Evolutionary conservation across 2,888 invertebrate genomes (phyloP).

Genomic region (Drosophila stalkeri): DNA sequence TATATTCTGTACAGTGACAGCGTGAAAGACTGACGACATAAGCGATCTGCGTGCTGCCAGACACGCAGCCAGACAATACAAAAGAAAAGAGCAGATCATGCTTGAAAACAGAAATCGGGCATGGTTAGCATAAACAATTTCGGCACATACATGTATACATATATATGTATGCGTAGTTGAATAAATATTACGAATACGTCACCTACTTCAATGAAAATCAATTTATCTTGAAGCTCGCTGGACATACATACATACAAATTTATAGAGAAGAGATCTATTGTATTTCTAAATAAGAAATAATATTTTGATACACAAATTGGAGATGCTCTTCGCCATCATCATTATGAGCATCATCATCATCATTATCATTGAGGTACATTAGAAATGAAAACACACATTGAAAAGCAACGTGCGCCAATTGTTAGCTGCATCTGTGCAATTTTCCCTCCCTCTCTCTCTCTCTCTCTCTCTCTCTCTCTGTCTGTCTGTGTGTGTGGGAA

Average conservation of each 20-base stretch:
- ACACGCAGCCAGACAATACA: constrained; percentile 47
- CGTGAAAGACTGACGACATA: constrained; percentile 26
- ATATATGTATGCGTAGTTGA: not conserved
- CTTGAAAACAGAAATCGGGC: constrained; percentile 18
- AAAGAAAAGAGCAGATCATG: constrained; percentile 44
- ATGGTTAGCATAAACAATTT: constrained; percentile 19
- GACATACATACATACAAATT: not conserved
- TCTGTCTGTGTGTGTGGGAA: constrained; percentile 23
- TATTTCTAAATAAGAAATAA: constrained; percentile 2
- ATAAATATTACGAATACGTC: constrained; percentile 8
- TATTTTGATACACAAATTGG: constrained; percentile 33
- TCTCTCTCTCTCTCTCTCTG: not conserved
- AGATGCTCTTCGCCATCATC: constrained; percentile 16
- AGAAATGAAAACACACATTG: constrained; percentile 45
- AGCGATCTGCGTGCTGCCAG: constrained; percentile 19
- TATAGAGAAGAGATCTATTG: constrained; percentile 1
- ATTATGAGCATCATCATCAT: constrained; percentile 8
- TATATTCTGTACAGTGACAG: constrained; percentile 1
- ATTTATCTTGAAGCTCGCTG: constrained; percentile 6
- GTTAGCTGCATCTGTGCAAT: constrained; percentile 30
- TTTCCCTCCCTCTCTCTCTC: constrained; percentile 3
- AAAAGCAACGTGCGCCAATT: constrained; percentile 64
- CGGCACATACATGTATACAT: not conserved
- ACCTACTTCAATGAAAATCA: not conserved
- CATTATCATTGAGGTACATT: constrained; percentile 36